These are phyloP conservation scores for Chloroclystis v-ata DNA, from an alignment of 2,888 invertebrate genomes.

Conservation along the genomic window DNA sequence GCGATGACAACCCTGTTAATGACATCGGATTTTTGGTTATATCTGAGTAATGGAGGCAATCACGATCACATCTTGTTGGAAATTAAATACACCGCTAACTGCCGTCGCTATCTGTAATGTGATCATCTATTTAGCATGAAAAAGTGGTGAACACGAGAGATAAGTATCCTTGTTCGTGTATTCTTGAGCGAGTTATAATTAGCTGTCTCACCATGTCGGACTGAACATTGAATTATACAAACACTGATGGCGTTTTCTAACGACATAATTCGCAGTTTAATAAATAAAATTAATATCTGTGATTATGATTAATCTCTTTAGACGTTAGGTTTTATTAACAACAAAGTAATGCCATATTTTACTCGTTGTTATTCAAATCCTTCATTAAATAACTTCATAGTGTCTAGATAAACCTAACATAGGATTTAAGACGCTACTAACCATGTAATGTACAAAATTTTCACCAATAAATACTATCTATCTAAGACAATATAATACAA, in stretches of 20 bases:
- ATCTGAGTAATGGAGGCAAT: constrained; percentile 35
- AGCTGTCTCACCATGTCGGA: constrained; percentile 40
- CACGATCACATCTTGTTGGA: constrained; percentile 34
- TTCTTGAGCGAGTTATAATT: constrained; percentile 58
- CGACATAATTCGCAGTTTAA: constrained; percentile 50
- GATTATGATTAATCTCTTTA: too few relatives aligned
- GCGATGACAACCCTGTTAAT: constrained; percentile 44
- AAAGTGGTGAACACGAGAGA: constrained; percentile 38
- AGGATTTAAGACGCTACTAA: too few relatives aligned
- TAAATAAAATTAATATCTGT: constrained; percentile 52
- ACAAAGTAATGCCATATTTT: too few relatives aligned
- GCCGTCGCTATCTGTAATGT: constrained; percentile 33
- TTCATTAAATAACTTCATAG: too few relatives aligned
- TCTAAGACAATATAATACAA: too few relatives aligned
- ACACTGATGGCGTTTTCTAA: constrained; percentile 45
- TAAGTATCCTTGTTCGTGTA: constrained; percentile 38
- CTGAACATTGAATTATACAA: constrained; percentile 49
- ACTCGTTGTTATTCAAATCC: too few relatives aligned
- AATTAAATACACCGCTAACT: constrained; percentile 38
- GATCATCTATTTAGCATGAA: constrained; percentile 43
- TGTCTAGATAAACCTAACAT: too few relatives aligned
- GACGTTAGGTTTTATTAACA: too few relatives aligned
- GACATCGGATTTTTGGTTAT: constrained; percentile 40
- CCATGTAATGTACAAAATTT: too few relatives aligned
- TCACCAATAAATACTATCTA: too few relatives aligned